Evolutionary conservation across 1,140 invertebrate genomes (phyloP).

Genomic region (Ceratina australensis): DNA sequence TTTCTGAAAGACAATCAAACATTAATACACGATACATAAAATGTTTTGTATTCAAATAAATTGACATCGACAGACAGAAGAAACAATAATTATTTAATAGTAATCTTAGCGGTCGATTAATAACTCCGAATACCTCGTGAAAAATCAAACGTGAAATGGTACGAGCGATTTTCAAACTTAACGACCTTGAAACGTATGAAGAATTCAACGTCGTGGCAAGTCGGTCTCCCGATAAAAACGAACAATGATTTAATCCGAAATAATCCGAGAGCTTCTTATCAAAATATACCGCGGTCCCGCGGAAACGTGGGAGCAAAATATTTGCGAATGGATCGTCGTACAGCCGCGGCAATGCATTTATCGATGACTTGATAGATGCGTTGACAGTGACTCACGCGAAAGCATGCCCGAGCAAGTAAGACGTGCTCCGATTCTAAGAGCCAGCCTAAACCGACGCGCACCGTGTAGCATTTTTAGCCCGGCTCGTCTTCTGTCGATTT

Average conservation of each 20-base stretch:
- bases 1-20: conserved; percentile 79
- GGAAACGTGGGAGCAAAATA: neutral
- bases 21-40: too few species aligned
- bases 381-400: conserved; percentile 71
- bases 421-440: neutral
- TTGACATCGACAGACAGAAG: too few species aligned
- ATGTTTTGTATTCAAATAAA: too few species aligned
- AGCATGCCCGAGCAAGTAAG: conserved; percentile 53
- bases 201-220: neutral
- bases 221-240: neutral
- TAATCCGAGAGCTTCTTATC: neutral
- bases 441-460: too few species aligned
- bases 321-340: neutral
- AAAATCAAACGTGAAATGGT: neutral
- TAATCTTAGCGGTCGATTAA: too few species aligned
- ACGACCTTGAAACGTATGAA: conserved; percentile 9
- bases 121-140: too few species aligned
- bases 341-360: conserved; percentile 21
- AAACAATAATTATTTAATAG: too few species aligned
- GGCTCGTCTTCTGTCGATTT: neutral
- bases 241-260: too few species aligned
- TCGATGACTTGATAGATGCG: conserved; percentile 32
- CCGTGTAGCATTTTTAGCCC: neutral
- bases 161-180: neutral
- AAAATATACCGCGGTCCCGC: neutral